Base-by-base conservation (phyloP, 2,113 vertebrate species). In the Galeopterus variegatus region DNA sequence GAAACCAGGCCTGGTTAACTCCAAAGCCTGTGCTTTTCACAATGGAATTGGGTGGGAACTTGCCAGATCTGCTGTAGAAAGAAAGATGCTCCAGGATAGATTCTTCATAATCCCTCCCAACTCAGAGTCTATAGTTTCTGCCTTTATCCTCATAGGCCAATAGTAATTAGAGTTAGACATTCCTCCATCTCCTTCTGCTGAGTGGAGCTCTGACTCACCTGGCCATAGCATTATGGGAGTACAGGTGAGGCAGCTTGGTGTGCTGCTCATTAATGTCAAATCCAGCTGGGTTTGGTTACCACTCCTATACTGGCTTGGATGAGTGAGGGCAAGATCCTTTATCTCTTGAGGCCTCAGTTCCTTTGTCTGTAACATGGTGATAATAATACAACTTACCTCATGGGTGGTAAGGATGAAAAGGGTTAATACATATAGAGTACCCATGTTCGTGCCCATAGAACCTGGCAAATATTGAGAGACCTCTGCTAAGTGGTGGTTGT, bases 21-120 rank as follows among this genome's bases (percentile, higher is more conserved):
- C 77, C 83, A 86, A 58, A 82, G n/a, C 67, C 80, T 90, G 23
- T 83, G 31, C n/a, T 77, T 93, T 95, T 45, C 86, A 36, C 45
- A 23, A 23, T 48, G 60, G 45, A 56, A 52, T n/a, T 90, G 45
- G n/a, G 21, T 58, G 24, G n/a, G 45, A 58, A 62, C 45, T n/a
- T 56, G 15, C 70, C 60, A 50, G 52, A 52, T 72, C 36, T 87
- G 12, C 80, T 50, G 4, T 19, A 50, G 60, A 86, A 88, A 18
- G 18, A 64, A 69, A 94, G 45, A 50, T 24, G 8, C 12, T 45
- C 26, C n/a, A 76, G 54, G 45, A 50, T 1, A 58, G 33, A 26
- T 1, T 94, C 65, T 45, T 54, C 45, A 67, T 11, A 65, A 77
- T 31, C 75, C 31, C 15, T 58, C 19, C 36, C 48, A 48, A 18